Evolutionary conservation across 1,140 invertebrate species (phyloP).

Genomic region (Macrostomum lignano): DNA sequence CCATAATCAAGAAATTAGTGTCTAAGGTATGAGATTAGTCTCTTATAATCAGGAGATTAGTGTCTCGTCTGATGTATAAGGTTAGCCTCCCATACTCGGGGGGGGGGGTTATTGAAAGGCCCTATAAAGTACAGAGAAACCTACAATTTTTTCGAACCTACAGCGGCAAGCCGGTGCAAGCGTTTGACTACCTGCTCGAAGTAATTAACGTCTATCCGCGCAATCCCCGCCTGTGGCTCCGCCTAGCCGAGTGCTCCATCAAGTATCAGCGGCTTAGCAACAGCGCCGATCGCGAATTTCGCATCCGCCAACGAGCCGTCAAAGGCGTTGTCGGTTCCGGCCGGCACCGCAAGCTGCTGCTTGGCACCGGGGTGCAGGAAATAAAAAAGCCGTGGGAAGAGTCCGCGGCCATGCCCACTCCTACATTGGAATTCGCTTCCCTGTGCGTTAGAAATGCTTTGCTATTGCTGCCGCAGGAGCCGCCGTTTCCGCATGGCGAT

Average conservation of each 20-base stretch:
- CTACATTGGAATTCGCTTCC: constrained; percentile 60
- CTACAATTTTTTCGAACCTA: too few species aligned
- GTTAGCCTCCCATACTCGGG: too few species aligned
- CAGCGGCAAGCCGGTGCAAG: constrained; percentile 43
- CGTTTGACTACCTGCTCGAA: constrained; percentile 68
- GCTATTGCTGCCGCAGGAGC: constrained; percentile 12
- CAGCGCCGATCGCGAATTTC: not conserved
- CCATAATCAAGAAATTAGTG: too few species aligned
- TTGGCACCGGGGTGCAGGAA: constrained; percentile 15
- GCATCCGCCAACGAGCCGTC: constrained; percentile 28
- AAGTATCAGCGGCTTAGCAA: constrained; percentile 9
- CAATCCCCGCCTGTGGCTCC: constrained; percentile 61
- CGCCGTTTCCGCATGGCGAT: not conserved
- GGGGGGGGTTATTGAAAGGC: too few species aligned
- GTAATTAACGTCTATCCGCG: constrained; percentile 51
- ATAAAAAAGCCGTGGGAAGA: constrained; percentile 10
- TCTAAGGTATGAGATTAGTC: too few species aligned
- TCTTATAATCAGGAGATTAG: too few species aligned
- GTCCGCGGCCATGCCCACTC: constrained; percentile 38
- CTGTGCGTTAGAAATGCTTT: constrained; percentile 58
- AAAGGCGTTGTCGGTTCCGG: constrained; percentile 35
- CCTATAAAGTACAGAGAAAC: too few species aligned
- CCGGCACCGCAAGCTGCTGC: constrained; percentile 37
- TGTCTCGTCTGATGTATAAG: too few species aligned
- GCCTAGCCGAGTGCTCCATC: constrained; percentile 53